Evolutionary conservation across 2,113 vertebrate species (phyloP).

Genomic region (Lagopus leucura): DNA sequence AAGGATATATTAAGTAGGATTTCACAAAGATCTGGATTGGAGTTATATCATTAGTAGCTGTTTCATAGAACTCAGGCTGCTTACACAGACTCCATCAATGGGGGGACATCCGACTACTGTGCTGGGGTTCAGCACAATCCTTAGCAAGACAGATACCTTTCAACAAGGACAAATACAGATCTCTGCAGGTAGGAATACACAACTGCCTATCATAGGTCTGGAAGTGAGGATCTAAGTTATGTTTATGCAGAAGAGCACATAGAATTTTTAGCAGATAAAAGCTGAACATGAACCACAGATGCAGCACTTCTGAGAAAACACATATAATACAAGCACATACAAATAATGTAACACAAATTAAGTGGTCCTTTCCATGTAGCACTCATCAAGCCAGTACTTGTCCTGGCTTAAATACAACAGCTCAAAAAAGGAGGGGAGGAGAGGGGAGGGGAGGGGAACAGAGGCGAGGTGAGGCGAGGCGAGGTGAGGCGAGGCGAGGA

Average conservation of each 20-base stretch:
- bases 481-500: too few species aligned
- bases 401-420: background rate
- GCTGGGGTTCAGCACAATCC: background rate
- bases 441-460: too few species aligned
- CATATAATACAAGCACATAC: background rate
- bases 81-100: background rate
- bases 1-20: background rate
- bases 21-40: background rate
- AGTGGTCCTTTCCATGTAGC: background rate
- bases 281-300: background rate
- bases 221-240: background rate
- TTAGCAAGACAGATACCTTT: background rate
- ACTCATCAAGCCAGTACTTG: background rate
- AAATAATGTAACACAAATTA: background rate
- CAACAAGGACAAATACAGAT: background rate
- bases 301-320: background rate
- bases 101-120: background rate
- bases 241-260: background rate
- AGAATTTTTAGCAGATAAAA: background rate
- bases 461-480: too few species aligned
- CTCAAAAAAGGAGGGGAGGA: background rate
- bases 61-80: background rate
- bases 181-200: background rate
- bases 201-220: background rate
- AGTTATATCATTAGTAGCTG: background rate